Evolutionary conservation across 2,888 invertebrate species (phyloP), one percentile per base, ranked within the genome.

Genomic region (Catocala nupta): DNA sequence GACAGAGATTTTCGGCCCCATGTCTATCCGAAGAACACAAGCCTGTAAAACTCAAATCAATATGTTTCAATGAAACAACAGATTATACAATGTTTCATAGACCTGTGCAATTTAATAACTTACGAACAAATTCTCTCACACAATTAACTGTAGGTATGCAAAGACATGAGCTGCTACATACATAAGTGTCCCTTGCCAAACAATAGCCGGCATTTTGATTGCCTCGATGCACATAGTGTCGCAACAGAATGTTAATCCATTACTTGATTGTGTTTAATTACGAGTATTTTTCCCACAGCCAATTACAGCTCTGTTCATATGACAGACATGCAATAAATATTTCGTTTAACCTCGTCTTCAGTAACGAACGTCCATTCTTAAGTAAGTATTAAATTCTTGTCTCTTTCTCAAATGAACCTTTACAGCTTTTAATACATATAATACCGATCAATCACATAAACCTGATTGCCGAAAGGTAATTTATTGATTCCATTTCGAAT

Each of bases 201-300:
- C 55, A 54, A 54, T 48, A 53, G 9, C 3, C 13, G 34, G 13
- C 8, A 48, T 47, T 16, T 58, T 51, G 9, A 61, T 63, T 54
- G 51, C 45, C 33, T 50, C 56, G 58, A 55, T 71, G 63, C 56
- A 61, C 61, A 63, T 63, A 71, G 57, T 70, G 62, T 71, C 67
- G 69, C 73, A 74, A 72, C 59, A 70, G 59, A 73, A 75, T 78
- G 63, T 71, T 73, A 77, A 79, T 80, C 66, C 54, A 59, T 65
- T 48, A 63, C 71, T 78, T 83, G 73, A 84, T 83, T 82, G 83
- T 71, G 63, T 76, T 82, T 78, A 79, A 83, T 84, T 81, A 76
- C 63, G 68, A 77, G 71, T 73, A 68, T 78, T 80, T 81, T 84
- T 86, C 86, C 74, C 86, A 86, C 85, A 77, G 63, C 59, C 82